Evolutionary conservation across 2,797 vertebrate species (phyloP).

Genomic region (Natrix natrix): DNA sequence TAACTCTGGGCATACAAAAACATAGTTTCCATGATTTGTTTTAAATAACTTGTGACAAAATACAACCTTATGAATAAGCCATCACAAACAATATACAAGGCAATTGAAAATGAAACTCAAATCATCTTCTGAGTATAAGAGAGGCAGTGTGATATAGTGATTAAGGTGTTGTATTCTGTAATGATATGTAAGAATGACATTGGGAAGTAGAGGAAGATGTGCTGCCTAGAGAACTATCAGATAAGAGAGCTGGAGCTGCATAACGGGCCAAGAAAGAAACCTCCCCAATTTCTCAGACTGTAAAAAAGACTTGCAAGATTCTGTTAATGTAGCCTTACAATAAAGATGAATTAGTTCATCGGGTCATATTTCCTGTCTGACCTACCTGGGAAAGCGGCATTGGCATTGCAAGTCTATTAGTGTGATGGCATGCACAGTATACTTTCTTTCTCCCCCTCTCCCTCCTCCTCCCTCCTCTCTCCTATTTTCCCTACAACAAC

Average conservation of each 20-base stretch:
- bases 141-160: neutral
- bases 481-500: neutral
- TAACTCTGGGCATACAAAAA: slow-evolving; percentile 10
- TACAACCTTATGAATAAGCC: neutral
- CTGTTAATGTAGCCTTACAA: neutral
- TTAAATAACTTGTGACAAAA: neutral
- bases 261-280: neutral
- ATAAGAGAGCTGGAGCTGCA: neutral
- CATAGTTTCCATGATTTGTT: neutral
- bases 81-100: neutral
- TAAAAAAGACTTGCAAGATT: neutral
- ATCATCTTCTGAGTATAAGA: neutral
- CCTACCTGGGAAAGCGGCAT: neutral
- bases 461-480: neutral
- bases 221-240: neutral
- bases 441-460: neutral
- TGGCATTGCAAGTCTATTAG: neutral
- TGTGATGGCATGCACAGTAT: neutral
- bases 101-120: neutral
- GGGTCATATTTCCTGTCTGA: neutral
- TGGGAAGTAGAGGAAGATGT: neutral
- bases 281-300: neutral
- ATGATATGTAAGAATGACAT: neutral
- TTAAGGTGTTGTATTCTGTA: neutral
- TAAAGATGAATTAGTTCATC: neutral